These are phyloP conservation scores for Tenthredo scrophulariae DNA, from an alignment of 2,888 invertebrate species.

Conservation along the genomic window DNA sequence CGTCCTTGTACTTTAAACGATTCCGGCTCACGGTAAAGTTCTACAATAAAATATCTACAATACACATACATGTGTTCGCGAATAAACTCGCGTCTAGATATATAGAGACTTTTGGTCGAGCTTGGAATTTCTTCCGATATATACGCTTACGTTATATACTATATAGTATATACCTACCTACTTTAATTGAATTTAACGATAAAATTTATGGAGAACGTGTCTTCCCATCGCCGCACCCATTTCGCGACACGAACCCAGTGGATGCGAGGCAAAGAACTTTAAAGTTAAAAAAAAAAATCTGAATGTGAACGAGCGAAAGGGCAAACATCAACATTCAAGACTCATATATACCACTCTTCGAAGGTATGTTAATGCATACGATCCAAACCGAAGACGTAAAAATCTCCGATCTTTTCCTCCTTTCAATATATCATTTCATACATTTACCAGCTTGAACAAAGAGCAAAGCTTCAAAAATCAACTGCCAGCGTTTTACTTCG, in stretches of 20 bases:
- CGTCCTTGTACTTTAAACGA: slow-evolving; percentile 44
- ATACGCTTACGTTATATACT: neutral
- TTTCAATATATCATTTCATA: neutral
- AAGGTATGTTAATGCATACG: neutral
- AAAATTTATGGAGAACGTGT: slow-evolving; percentile 42
- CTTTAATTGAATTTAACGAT: slow-evolving; percentile 14
- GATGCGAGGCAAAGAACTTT: slow-evolving; percentile 28
- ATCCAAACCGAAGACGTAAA: neutral
- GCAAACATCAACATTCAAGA: slow-evolving; percentile 26
- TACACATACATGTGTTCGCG: neutral
- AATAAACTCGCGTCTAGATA: neutral
- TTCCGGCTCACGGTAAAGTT: slow-evolving; percentile 37
- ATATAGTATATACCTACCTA: neutral
- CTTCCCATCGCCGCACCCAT: neutral
- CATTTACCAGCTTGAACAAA: neutral
- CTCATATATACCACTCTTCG: neutral
- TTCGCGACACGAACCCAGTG: neutral
- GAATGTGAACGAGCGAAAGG: slow-evolving; percentile 27
- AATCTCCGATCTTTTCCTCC: neutral
- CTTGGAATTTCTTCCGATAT: neutral
- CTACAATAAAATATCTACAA: neutral
- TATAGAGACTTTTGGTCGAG: neutral
- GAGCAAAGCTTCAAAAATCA: neutral
- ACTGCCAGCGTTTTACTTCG: neutral
- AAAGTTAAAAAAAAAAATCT: neutral